Base-by-base conservation (phyloP, 1,140 invertebrate genomes). In the Philotrypesis tridentata region DNA sequence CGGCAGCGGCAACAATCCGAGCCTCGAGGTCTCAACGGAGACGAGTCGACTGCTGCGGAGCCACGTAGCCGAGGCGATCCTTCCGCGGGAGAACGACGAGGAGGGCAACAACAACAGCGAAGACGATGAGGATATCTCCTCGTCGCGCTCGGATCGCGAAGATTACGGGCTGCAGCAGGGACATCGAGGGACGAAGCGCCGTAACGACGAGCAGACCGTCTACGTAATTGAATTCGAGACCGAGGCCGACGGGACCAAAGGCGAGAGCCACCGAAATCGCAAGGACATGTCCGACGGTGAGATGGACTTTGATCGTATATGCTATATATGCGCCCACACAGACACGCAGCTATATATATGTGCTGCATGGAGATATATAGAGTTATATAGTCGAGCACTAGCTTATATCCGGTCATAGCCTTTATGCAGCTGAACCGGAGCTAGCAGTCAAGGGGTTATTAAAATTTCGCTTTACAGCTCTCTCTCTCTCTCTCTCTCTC, bases 161-260 rank as follows among this genome's bases (percentile, higher is more conserved):
- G 65, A 78, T 27, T 78, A 55, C 25, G 27, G 25, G 14, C 43
- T 70, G 21, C 63, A 33, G 33, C 61, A 48, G 14, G 31, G 9
- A 21, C 43, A 23, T 5, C 48, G 48, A 6, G 11, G 63, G 1
- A 7, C 48, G 48, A 61, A 11, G 0, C 68, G 55, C 7, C 55
- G 70, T 21, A 73, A 37, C 43, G 85, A 86, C 37, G 87, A 86
- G 40, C 87, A 88, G 71, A 84, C 87, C 25, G 84, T 89, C 82
- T 89, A 89, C 77, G 85, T 89, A 29, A 86, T 89, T 76, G 87
- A 88, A 72, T 89, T 89, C 75, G 88, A 89, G 79, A 87, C 86
- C 14, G 88, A 88, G 79, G 78, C 84, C 21, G 85, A 87, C 48
- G 88, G 89, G 31, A 40, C 25, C n/a, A 89, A 86, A 76, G 86